phyloP scores from a whole-genome alignment of 2,113 vertebrate species.

The Eidolon helvum region DNA sequence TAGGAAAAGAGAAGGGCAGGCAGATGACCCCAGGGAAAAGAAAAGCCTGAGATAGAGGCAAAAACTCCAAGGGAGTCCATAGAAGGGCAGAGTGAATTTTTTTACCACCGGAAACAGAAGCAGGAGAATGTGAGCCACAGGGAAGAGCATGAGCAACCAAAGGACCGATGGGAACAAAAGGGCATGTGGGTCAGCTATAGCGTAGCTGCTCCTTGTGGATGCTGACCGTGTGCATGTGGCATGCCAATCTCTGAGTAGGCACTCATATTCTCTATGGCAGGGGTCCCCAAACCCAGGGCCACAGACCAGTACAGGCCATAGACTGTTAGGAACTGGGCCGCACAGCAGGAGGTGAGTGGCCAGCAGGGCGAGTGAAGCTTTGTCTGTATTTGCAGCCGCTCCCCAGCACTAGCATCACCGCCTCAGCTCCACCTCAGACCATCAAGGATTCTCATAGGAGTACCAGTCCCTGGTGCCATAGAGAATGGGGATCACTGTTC shows the following conservation, averaged over 20 bases:
- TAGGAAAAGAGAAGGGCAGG: not conserved
- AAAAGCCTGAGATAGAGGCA: not conserved
- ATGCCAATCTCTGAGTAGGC: too few relatives aligned
- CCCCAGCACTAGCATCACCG: too few relatives aligned
- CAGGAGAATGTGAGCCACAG: not conserved
- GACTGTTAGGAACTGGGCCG: too few relatives aligned
- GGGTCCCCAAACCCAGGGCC: too few relatives aligned
- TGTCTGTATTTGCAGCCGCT: too few relatives aligned
- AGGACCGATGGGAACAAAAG: not conserved
- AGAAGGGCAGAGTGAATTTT: not conserved
- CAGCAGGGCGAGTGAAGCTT: too few relatives aligned
- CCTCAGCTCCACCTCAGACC: too few relatives aligned
- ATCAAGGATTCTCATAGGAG: too few relatives aligned
- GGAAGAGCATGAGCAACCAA: not conserved
- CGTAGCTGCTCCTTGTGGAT: not conserved
- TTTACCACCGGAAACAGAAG: not conserved
- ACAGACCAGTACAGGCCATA: too few relatives aligned
- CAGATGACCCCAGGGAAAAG: not conserved
- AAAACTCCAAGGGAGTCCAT: not conserved
- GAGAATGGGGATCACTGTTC: not conserved
- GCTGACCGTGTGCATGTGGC: accelerated
- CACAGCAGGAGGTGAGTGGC: too few relatives aligned
- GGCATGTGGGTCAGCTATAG: not conserved
- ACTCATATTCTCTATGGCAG: not conserved
- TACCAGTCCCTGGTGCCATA: too few relatives aligned